phyloP scores from a whole-genome alignment of 2,113 vertebrate genomes.

The Dipodomys ordii region DNA sequence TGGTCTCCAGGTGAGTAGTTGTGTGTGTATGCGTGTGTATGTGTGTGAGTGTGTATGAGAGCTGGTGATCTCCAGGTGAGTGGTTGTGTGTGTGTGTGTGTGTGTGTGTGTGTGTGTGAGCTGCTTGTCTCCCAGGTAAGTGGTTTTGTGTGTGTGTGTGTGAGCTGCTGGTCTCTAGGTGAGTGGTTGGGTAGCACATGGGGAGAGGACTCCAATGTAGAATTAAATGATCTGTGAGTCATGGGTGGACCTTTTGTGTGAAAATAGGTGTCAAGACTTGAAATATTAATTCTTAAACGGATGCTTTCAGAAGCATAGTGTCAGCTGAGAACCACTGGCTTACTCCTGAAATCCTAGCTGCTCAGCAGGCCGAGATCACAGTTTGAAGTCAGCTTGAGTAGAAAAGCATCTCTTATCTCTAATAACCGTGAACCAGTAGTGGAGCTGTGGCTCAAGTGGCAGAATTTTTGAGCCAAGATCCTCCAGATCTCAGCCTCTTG shows the following conservation, averaged over 20 bases:
- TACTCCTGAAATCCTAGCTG: no score
- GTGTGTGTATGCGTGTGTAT: no score
- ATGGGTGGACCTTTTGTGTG: neutral
- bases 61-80: slow-evolving; percentile 93
- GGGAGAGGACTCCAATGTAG: neutral
- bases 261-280: slow-evolving; percentile 18
- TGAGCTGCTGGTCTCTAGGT: slow-evolving; percentile 96
- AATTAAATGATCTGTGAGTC: slow-evolving; percentile 44
- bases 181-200: slow-evolving; percentile 57
- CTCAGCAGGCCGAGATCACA: no score
- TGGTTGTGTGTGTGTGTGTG: neutral
- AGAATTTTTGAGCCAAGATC: no score
- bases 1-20: slow-evolving; percentile 81
- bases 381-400: no score
- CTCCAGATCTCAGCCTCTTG: no score
- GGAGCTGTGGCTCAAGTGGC: no score
- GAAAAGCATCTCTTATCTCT: no score
- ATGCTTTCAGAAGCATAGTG: neutral
- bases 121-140: slow-evolving; percentile 81
- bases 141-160: no score
- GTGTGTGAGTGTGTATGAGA: slow-evolving; percentile 55
- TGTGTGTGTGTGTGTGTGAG: no score
- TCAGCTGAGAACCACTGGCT: neutral
- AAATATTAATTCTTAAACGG: slow-evolving; percentile 36
- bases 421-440: no score